These are phyloP conservation scores for Vultur gryphus DNA, from an alignment of 2,797 vertebrate genomes.

Conservation along the genomic window DNA sequence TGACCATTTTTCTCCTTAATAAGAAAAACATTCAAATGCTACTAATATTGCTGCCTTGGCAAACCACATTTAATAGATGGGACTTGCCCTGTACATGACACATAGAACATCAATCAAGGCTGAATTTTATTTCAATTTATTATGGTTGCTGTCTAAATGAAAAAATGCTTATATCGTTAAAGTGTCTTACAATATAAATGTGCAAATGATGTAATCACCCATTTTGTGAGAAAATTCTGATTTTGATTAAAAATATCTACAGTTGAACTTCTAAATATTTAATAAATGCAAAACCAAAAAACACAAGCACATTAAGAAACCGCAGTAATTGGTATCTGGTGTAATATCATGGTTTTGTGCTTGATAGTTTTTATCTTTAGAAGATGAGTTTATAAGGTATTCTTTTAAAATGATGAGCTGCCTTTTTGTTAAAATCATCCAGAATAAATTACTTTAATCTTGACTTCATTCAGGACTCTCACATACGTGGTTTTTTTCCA, in stretches of 20 bases:
- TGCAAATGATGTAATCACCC: conserved; percentile 78
- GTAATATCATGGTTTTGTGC: conserved; percentile 33
- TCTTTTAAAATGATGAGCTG: conserved; percentile 58
- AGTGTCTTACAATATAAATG: conserved; percentile 75
- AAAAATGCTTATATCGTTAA: conserved; percentile 81
- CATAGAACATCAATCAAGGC: conserved; percentile 74
- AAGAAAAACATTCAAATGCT: conserved; percentile 84
- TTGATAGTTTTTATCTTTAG: conserved; percentile 67
- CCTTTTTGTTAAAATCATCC: conserved; percentile 62
- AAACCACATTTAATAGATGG: conserved; percentile 79
- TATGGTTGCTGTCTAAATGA: conserved; percentile 79
- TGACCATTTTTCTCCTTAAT: conserved; percentile 80
- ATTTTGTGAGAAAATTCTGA: conserved; percentile 62
- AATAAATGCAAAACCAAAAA: conserved; percentile 66
- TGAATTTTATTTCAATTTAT: conserved; percentile 83
- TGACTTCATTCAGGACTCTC: conserved; percentile 65
- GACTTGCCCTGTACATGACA: conserved; percentile 76
- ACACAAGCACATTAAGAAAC: conserved; percentile 50
- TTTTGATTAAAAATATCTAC: conserved; percentile 71
- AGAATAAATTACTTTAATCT: conserved; percentile 74
- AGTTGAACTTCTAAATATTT: conserved; percentile 69
- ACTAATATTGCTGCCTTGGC: conserved; percentile 81
- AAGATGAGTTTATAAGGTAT: conserved; percentile 64
- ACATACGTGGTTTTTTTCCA: background rate
- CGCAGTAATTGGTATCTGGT: conserved; percentile 10